Evolutionary conservation across 2,797 vertebrate species (phyloP).

Genomic region (Chanos chanos): DNA sequence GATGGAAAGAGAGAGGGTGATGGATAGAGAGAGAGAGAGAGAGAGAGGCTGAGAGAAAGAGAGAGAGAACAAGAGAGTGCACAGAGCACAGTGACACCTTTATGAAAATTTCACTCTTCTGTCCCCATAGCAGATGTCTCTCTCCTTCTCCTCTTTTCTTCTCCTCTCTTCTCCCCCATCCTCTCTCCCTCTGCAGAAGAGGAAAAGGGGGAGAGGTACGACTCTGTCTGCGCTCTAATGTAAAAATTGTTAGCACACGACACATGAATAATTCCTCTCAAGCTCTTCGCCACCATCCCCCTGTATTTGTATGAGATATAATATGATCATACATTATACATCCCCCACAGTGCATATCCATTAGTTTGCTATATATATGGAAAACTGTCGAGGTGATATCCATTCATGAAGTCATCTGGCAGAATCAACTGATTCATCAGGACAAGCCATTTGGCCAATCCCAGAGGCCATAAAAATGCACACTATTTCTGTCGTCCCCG

Average conservation of each 20-base stretch:
- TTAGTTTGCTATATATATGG: constrained; percentile 23
- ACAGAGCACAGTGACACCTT: constrained; percentile 56
- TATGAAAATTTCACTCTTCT: constrained; percentile 54
- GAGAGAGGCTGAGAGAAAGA: too few species aligned
- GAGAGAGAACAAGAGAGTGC: not conserved
- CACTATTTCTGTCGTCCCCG: constrained; percentile 9
- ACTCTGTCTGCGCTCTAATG: constrained; percentile 54
- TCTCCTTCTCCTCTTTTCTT: constrained; percentile 8
- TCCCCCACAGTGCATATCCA: constrained; percentile 32
- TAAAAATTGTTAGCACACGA: constrained; percentile 54
- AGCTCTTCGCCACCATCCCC: constrained; percentile 37
- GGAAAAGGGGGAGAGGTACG: constrained; percentile 45
- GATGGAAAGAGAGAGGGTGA: not conserved
- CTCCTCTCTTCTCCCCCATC: constrained; percentile 12
- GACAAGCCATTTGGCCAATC: constrained; percentile 29
- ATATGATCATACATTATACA: constrained; percentile 60
- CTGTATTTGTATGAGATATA: constrained; percentile 44
- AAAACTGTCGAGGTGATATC: constrained; percentile 8
- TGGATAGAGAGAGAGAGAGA: constrained; percentile 13
- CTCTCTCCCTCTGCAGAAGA: constrained; percentile 37
- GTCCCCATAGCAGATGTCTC: constrained; percentile 29
- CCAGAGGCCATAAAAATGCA: not conserved
- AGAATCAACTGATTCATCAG: constrained; percentile 33
- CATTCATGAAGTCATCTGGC: not conserved
- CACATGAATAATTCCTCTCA: constrained; percentile 54